Percentiles rank a stretch among this genome's conserved stretches.
Evolutionary conservation across 1,140 invertebrate species (phyloP).

Genomic region (Achroia grisella): DNA sequence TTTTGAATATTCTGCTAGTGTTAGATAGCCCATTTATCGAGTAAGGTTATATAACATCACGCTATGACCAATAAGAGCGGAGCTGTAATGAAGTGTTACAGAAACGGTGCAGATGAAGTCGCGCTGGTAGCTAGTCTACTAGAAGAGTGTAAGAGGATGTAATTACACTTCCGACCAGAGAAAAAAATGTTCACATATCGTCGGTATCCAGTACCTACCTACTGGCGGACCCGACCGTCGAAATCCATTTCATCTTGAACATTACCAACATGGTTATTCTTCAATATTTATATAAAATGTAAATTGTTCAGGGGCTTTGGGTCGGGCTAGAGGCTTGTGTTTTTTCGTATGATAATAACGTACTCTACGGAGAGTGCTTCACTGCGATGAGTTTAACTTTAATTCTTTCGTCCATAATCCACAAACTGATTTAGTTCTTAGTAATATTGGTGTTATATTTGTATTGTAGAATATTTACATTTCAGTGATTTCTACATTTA

Average conservation of each 20-base stretch:
- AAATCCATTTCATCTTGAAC: conserved; percentile 17
- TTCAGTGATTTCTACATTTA: too few relatives aligned
- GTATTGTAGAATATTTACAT: too few relatives aligned
- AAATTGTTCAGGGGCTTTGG: conserved; percentile 33
- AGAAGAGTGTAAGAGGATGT: too few relatives aligned
- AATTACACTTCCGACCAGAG: too few relatives aligned
- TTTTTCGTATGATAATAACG: conserved; percentile 28
- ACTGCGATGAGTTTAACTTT: conserved; percentile 17
- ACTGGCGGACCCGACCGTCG: conserved; percentile 3
- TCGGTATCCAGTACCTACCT: background rate
- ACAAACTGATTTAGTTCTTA: too few relatives aligned
- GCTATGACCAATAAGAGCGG: too few relatives aligned
- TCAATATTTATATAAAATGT: conserved; percentile 41
- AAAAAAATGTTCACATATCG: background rate
- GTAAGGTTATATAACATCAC: too few relatives aligned
- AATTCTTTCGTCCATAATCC: conserved; percentile 6
- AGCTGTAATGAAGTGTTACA: too few relatives aligned
- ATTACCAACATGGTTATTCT: conserved; percentile 21
- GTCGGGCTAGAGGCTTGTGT: conserved; percentile 15
- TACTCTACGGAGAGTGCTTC: conserved; percentile 12
- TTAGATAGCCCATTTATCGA: too few relatives aligned
- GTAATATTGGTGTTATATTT: too few relatives aligned
- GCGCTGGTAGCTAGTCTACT: too few relatives aligned
- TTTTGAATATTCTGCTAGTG: background rate
- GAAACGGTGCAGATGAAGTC: background rate